Conservation (phyloP, 2,113 vertebrate species). For the Protobothrops mucrosquamatus region DNA sequence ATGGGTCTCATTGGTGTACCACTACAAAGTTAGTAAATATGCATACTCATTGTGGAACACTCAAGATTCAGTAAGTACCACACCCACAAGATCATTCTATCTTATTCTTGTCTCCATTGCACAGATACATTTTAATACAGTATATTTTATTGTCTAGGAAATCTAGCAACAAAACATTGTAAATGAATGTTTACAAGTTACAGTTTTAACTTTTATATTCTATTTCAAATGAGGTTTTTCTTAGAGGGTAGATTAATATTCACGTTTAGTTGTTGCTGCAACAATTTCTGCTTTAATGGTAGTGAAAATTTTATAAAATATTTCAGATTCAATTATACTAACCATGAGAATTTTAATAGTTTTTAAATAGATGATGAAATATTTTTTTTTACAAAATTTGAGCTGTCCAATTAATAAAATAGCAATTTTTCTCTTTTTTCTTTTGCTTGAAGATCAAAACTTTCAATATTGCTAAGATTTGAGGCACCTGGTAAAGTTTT, state of each 20-base stretch:
- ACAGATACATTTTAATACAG: neutral
- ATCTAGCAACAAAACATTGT: neutral
- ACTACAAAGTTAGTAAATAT: too few relatives aligned
- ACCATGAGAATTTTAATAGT: neutral
- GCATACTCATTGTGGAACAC: too few relatives aligned
- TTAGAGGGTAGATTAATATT: neutral
- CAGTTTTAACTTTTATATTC: conserved; percentile 15
- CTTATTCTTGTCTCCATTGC: neutral
- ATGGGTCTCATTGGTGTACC: neutral
- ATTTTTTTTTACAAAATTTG: neutral
- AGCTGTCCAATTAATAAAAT: neutral
- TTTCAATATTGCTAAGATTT: neutral
- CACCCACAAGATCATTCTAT: too few relatives aligned
- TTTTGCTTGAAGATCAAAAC: neutral
- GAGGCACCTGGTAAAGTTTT: neutral
- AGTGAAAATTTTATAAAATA: neutral
- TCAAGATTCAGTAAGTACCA: too few relatives aligned
- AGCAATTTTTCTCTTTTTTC: neutral
- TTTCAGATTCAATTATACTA: conserved; percentile 2
- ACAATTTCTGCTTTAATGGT: conserved; percentile 10
- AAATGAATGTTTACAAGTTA: neutral
- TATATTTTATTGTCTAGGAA: neutral
- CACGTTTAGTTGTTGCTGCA: conserved; percentile 5
- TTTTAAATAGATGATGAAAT: neutral
- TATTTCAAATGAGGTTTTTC: neutral